Conservation (phyloP, 2,797 vertebrate genomes). For the Hybognathus amarus region DNA sequence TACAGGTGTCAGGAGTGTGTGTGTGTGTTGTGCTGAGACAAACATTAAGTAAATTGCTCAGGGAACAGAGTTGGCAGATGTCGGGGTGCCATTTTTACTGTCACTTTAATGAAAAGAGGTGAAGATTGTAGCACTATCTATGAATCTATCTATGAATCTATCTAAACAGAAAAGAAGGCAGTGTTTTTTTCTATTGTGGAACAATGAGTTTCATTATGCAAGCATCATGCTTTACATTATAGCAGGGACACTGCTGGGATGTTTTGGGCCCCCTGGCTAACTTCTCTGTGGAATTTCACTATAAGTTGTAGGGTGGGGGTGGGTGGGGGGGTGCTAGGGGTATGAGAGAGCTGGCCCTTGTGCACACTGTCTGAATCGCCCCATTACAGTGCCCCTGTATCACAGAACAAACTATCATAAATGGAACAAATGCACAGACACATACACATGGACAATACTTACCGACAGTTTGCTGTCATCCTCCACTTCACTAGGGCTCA, state of each 20-base stretch:
- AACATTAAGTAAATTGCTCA: constrained; percentile 17
- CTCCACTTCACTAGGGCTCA: constrained; percentile 80
- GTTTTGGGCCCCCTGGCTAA: background rate
- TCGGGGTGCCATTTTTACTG: background rate
- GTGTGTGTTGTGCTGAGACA: constrained; percentile 27
- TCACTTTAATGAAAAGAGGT: background rate
- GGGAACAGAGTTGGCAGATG: background rate
- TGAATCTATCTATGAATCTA: background rate
- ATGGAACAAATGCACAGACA: constrained; percentile 55
- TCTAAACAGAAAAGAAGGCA: background rate
- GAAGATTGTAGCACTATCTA: background rate
- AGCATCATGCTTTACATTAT: constrained; percentile 40
- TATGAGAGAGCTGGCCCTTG: background rate
- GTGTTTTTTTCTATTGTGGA: background rate
- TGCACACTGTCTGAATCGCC: background rate
- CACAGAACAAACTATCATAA: constrained; percentile 57
- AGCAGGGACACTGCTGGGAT: constrained; percentile 23
- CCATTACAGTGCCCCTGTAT: background rate
- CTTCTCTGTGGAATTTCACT: background rate
- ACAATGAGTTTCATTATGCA: background rate
- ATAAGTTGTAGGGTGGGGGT: too few relatives aligned
- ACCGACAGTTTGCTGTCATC: constrained; percentile 93
- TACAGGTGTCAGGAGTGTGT: constrained; percentile 51
- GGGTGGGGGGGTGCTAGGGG: too few relatives aligned
- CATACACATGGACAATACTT: constrained; percentile 78